phyloP scores from a whole-genome alignment of 2,888 invertebrate genomes.

The Rutpela maculata region DNA sequence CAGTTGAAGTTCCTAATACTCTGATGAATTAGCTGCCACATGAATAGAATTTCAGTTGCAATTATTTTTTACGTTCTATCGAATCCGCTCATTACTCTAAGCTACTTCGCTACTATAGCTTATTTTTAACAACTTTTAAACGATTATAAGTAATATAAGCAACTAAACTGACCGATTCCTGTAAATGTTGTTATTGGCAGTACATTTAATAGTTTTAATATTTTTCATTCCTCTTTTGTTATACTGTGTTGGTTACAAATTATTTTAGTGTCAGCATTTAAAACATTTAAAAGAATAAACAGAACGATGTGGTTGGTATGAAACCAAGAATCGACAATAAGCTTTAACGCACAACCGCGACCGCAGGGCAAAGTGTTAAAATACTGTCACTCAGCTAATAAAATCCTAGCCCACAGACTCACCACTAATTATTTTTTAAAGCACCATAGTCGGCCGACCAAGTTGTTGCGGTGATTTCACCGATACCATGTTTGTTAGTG shows the following conservation, averaged over 20 bases:
- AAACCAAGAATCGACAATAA: constrained; percentile 50
- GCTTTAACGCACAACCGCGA: constrained; percentile 52
- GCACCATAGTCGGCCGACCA: constrained; percentile 45
- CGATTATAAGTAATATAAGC: too few species aligned
- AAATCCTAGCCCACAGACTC: constrained; percentile 60
- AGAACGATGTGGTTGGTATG: constrained; percentile 45
- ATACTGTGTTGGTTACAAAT: constrained; percentile 37
- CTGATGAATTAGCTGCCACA: too few species aligned
- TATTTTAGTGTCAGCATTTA: constrained; percentile 40
- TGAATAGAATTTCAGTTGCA: too few species aligned
- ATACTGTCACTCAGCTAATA: constrained; percentile 58
- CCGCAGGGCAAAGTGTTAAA: constrained; percentile 59
- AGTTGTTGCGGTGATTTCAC: constrained; percentile 26
- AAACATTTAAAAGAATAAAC: constrained; percentile 45
- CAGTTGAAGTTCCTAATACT: too few species aligned
- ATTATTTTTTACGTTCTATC: too few species aligned
- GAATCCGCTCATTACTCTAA: too few species aligned
- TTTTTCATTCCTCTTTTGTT: not conserved
- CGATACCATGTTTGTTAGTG: constrained; percentile 12
- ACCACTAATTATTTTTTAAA: constrained; percentile 62
- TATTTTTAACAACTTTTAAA: too few species aligned
- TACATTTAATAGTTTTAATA: not conserved
- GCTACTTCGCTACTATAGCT: too few species aligned
- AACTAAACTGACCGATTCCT: too few species aligned
- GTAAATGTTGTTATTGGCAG: not conserved